Conservation (phyloP, 1,140 invertebrate genomes). For the Drosophila azteca region DNA sequence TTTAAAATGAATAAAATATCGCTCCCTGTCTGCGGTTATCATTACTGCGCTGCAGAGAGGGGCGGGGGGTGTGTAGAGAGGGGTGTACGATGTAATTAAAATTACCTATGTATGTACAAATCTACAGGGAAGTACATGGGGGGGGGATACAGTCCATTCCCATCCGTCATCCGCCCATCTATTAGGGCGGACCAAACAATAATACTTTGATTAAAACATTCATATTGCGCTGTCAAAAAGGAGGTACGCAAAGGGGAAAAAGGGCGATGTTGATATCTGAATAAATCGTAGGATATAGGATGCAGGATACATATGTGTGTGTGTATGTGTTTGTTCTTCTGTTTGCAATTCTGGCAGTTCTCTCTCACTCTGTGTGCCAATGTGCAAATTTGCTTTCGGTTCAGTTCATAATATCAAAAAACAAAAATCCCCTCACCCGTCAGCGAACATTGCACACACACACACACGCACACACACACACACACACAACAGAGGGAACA, state of each 20-base stretch:
- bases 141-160: neutral
- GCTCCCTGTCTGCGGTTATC: slow-evolving; percentile 32
- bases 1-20: slow-evolving; percentile 62
- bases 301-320: neutral
- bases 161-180: slow-evolving; percentile 7
- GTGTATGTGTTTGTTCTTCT: neutral
- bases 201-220: slow-evolving; percentile 47
- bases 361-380: slow-evolving; percentile 7
- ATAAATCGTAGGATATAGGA: slow-evolving; percentile 20
- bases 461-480: slow-evolving; percentile 27
- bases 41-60: neutral
- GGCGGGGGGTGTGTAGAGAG: neutral
- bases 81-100: slow-evolving; percentile 55
- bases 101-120: slow-evolving; percentile 41
- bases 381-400: slow-evolving; percentile 41
- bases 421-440: slow-evolving; percentile 60
- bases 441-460: slow-evolving; percentile 37
- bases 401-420: slow-evolving; percentile 67
- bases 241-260: slow-evolving; percentile 33
- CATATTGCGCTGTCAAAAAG: slow-evolving; percentile 53
- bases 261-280: neutral
- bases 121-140: slow-evolving; percentile 2
- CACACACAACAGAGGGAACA: neutral
- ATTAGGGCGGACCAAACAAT: slow-evolving; percentile 30
- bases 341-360: slow-evolving; percentile 20